Conservation (phyloP, 2,113 vertebrate genomes). For the Macaca nemestrina region DNA sequence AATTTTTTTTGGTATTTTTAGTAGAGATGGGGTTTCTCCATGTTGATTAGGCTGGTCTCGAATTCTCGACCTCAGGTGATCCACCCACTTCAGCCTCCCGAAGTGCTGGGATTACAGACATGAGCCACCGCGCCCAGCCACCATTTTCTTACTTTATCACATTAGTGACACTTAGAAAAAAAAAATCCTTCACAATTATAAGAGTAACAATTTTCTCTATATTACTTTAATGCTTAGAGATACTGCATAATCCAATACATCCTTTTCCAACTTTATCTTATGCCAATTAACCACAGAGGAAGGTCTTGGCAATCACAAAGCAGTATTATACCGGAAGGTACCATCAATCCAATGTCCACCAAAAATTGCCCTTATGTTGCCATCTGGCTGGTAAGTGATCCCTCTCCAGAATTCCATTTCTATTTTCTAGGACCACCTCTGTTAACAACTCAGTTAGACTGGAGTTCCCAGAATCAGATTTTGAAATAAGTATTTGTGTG, state of each 20-base stretch:
- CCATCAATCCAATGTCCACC: background rate
- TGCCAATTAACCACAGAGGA: background rate
- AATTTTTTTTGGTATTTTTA: too few species aligned
- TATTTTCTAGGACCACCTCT: background rate
- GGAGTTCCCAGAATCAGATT: background rate
- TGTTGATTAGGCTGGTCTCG: too few species aligned
- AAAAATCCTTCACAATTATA: background rate
- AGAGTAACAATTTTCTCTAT: background rate
- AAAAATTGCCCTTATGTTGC: background rate
- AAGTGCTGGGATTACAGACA: too few species aligned
- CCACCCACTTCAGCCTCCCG: too few species aligned
- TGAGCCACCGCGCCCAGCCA: accelerated
- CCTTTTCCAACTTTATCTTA: background rate
- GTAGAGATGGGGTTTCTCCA: too few species aligned
- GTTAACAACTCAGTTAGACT: background rate
- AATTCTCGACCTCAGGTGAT: too few species aligned
- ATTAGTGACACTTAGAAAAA: background rate
- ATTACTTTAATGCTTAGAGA: background rate
- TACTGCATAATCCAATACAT: background rate
- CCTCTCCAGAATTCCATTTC: background rate
- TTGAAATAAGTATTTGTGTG: background rate
- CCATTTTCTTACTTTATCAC: background rate
- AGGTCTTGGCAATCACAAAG: background rate
- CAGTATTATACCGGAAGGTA: background rate
- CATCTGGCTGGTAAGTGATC: background rate